These are phyloP conservation scores for Paracentrotus lividus DNA, from an alignment of 53 echinoderm and acorn worm genomes.

Conservation along the genomic window DNA sequence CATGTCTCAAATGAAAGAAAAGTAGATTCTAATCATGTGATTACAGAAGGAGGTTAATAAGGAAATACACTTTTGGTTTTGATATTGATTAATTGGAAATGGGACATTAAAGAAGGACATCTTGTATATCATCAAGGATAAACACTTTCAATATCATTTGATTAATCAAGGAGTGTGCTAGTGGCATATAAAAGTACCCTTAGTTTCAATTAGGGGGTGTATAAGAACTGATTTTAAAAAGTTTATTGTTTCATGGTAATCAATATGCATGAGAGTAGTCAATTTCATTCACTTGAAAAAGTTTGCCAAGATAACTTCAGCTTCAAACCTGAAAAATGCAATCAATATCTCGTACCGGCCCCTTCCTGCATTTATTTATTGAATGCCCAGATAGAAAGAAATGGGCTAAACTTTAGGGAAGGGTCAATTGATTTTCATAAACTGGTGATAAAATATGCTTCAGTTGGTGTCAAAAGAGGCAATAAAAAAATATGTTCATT, in stretches of 20 bases:
- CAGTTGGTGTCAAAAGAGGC: background rate
- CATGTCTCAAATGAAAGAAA: background rate
- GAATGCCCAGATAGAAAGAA: background rate
- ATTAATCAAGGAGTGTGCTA: background rate
- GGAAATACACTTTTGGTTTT: slow-evolving; percentile 18
- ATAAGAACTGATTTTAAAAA: background rate
- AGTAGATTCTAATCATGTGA: background rate
- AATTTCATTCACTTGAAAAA: background rate
- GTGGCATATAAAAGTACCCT: background rate
- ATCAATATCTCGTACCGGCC: background rate
- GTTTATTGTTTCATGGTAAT: background rate
- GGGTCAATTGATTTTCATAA: slow-evolving; percentile 26
- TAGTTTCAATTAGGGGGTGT: background rate
- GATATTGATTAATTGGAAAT: slow-evolving; percentile 11
- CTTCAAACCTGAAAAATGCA: background rate
- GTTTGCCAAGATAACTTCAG: background rate
- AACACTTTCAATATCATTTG: background rate
- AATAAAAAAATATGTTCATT: background rate
- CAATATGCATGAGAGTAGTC: background rate
- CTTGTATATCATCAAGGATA: background rate
- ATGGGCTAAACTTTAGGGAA: background rate
- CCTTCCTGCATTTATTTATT: slow-evolving; percentile 40
- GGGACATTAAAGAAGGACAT: background rate
- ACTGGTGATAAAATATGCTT: background rate
- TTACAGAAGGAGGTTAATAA: background rate